phyloP scores from a whole-genome alignment of 2,888 invertebrate species.

The Plebejus melissa region DNA sequence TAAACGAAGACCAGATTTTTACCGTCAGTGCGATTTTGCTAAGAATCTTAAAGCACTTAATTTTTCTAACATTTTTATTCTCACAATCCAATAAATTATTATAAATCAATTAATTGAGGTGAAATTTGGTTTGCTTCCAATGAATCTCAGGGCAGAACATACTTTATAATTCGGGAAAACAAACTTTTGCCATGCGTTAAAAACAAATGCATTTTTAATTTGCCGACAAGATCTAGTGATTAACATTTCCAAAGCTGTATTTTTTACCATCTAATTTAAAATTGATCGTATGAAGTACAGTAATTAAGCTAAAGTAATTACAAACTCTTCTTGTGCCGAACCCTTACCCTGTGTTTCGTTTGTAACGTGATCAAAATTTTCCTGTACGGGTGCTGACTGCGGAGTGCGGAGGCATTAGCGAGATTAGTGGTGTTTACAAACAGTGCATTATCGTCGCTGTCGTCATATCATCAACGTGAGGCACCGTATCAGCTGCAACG shows the following conservation, averaged over 20 bases:
- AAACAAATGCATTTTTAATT: no score
- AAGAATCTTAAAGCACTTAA: neutral
- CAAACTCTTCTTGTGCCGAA: neutral
- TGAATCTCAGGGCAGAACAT: no score
- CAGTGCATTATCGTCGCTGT: neutral
- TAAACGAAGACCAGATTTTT: neutral
- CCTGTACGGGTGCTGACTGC: neutral
- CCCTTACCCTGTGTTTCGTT: neutral
- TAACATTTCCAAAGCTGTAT: no score
- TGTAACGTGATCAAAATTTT: slow-evolving; percentile 6
- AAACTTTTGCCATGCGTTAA: no score
- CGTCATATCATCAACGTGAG: neutral
- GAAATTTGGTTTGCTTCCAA: no score
- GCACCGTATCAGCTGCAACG: neutral
- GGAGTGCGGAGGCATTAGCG: neutral
- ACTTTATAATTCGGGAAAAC: no score
- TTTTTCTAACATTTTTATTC: no score
- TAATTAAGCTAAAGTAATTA: neutral
- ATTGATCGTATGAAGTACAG: no score
- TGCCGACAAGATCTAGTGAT: no score
- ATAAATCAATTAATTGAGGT: no score
- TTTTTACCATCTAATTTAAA: no score
- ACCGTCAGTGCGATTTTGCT: neutral
- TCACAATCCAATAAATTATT: neutral
- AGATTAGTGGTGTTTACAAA: slow-evolving; percentile 4